These are phyloP conservation scores for Acanthornis magna DNA, from an alignment of 2,797 vertebrate species.

Conservation along the genomic window DNA sequence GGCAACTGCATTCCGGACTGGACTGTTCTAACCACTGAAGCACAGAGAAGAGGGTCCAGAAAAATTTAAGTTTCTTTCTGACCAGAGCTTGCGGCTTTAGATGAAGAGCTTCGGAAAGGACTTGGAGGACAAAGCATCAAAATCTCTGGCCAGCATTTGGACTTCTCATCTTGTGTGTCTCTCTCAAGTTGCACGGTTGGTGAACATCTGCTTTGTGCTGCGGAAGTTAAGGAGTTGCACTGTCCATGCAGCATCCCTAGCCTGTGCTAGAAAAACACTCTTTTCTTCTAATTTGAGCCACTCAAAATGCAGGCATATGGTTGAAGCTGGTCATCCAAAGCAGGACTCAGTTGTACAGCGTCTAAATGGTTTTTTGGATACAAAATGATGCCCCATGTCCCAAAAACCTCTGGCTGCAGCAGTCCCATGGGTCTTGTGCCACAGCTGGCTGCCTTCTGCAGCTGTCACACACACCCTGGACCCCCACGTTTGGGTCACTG, in stretches of 20 bases:
- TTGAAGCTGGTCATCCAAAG: neutral
- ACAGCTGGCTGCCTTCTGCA: neutral
- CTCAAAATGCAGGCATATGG: neutral
- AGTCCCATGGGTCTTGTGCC: neutral
- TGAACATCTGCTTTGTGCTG: neutral
- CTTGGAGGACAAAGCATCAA: neutral
- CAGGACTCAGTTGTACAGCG: neutral
- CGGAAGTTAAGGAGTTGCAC: neutral
- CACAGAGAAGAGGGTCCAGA: neutral
- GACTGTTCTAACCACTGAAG: neutral
- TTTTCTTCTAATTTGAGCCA: neutral
- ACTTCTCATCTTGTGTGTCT: neutral
- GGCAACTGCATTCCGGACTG: neutral
- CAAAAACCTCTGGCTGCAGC: neutral
- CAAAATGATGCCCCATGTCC: neutral
- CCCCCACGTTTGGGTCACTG: accelerated
- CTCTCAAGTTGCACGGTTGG: neutral
- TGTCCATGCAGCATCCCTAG: neutral
- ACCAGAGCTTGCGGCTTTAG: neutral
- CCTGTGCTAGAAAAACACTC: neutral
- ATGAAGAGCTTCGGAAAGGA: neutral
- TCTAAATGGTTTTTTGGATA: neutral
- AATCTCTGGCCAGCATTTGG: neutral
- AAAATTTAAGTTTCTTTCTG: neutral
- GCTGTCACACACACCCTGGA: neutral